A percentile compares a stretch with the other conserved stretches of the same genome.
Conservation (phyloP, 2,113 vertebrate genomes). For the Entelurus aequoreus region DNA sequence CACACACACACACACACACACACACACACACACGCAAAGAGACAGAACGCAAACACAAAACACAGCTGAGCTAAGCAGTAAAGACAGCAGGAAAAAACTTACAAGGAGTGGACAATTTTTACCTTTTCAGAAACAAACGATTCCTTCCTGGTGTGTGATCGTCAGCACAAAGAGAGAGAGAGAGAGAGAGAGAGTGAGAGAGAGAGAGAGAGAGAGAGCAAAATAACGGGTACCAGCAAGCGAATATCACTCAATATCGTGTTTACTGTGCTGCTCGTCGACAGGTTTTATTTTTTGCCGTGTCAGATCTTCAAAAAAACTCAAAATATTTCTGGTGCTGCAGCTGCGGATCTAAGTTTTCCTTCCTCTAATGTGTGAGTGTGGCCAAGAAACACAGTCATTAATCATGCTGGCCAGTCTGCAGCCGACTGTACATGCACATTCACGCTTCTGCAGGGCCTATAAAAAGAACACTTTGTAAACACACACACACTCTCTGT, state of each 20-base stretch:
- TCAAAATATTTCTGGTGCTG: too few species aligned
- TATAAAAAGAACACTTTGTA: slow-evolving; percentile 10
- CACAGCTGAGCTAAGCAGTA: slow-evolving; percentile 67
- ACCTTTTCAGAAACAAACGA: slow-evolving; percentile 38
- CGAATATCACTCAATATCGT: neutral
- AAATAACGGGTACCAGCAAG: neutral
- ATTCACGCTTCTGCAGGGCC: slow-evolving; percentile 1
- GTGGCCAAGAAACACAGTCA: too few species aligned
- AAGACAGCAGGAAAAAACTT: slow-evolving; percentile 40
- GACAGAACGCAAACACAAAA: slow-evolving; percentile 1
- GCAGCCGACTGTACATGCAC: too few species aligned
- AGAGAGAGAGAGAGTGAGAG: too few species aligned
- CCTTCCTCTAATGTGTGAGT: too few species aligned
- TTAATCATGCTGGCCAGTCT: too few species aligned
- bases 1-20: slow-evolving; percentile 11
- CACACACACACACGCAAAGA: slow-evolving; percentile 7
- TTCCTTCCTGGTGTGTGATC: slow-evolving; percentile 34
- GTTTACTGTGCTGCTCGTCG: neutral
- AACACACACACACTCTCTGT: slow-evolving; percentile 1
- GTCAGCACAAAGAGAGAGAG: slow-evolving; percentile 15
- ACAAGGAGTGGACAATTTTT: slow-evolving; percentile 53
- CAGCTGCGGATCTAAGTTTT: too few species aligned
- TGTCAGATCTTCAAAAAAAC: too few species aligned
- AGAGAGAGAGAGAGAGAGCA: too few species aligned
- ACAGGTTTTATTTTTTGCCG: neutral